Evolutionary conservation across 1,140 invertebrate species (phyloP), one percentile per base, ranked within the genome.

Genomic region (Chironomus tepperi): DNA sequence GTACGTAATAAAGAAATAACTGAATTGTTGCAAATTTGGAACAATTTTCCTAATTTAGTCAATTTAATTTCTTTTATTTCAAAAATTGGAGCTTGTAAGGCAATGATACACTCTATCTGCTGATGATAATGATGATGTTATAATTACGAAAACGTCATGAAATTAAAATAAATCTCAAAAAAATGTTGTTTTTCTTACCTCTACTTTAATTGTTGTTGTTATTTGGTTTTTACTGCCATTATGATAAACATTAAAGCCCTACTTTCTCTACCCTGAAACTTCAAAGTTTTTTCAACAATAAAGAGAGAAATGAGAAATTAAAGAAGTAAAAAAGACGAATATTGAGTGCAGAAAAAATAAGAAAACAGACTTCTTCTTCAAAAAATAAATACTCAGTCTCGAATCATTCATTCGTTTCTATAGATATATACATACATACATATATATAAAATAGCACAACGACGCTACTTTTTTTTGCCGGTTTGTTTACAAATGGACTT

Each of bases 301-400:
- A 57, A n/a, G 12, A 57, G 12, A 57, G n/a, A n/a, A 12, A 15
- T 57, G 47, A 57, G 47, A n/a, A 57, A 57, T 0, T 5, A 57
- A 57, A 12, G 7, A 57, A 15, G 15, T 8, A n/a, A 34, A 34
- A 57, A 57, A 57, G 12, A 57, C 12, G 12, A 57, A n/a, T 57
- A 57, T 57, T 57, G 47, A 57, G 47, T 57, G 47, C 47, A 57
- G 47, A 57, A 57, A 57, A 57, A 57, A 57, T 57, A 57, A 57
- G 47, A 57, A 57, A 57, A 57, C 47, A 57, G 47, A 57, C 47
- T 57, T 57, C 47, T 57, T 57, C 47, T 57, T 57, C 47, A n/a
- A 57, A 57, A n/a, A n/a, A n/a, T n/a, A n/a, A 34, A 34, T 34
- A 57, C 47, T 15, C 47, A n/a, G 47, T 57, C 47, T 57, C 47